Conservation (phyloP, 2,113 vertebrate genomes). For the Grus americana region DNA sequence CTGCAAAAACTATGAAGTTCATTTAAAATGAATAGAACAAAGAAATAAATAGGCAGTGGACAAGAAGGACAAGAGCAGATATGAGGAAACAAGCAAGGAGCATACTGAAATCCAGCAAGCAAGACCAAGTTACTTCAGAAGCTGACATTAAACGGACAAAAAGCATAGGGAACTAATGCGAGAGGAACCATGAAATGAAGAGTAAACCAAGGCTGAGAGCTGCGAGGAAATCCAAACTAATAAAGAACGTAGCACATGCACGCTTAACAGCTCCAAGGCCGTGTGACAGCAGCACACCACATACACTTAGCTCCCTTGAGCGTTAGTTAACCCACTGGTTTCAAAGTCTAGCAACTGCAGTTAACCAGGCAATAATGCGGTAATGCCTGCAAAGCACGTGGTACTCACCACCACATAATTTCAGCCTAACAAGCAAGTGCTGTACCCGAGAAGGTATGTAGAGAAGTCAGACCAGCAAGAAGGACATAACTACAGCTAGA, state of each 20-base stretch:
- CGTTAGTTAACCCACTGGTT: neutral
- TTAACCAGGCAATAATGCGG: neutral
- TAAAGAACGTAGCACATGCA: accelerated
- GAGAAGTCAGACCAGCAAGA: neutral
- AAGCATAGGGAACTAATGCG: accelerated
- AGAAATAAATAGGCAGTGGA: neutral
- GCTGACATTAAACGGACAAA: neutral
- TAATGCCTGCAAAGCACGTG: neutral
- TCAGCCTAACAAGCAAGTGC: neutral
- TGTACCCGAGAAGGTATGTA: accelerated
- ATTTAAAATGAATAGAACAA: neutral
- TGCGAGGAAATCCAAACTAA: neutral
- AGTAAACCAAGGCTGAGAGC: neutral
- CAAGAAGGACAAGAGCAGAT: neutral
- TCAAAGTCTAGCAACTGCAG: conserved; percentile 14
- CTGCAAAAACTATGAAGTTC: neutral
- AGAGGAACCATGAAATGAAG: neutral
- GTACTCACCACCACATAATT: neutral
- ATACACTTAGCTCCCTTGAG: neutral
- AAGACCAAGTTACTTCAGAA: neutral
- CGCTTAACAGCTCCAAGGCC: neutral
- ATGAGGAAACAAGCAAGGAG: neutral
- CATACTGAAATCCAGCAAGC: neutral
- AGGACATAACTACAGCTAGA: neutral
- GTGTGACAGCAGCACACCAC: neutral